A percentile compares a stretch with the other conserved stretches of the same genome.
These are phyloP conservation scores for Leptopilina boulardi DNA, from an alignment of 1,140 invertebrate genomes.

Conservation along the genomic window DNA sequence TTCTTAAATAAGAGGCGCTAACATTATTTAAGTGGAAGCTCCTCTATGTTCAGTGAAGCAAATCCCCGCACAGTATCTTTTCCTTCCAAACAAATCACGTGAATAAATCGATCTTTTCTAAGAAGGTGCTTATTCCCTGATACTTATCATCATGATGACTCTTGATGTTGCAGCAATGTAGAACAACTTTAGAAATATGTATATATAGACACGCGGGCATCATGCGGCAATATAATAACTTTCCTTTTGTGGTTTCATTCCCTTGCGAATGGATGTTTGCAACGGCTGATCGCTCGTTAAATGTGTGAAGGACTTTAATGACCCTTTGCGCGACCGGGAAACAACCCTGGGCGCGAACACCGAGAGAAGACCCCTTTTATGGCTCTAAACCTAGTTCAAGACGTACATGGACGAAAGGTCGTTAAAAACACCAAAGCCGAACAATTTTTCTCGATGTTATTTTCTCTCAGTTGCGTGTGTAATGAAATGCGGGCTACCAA, in stretches of 20 bases:
- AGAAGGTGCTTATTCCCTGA: constrained; percentile 48
- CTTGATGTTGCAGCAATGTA: constrained; percentile 54
- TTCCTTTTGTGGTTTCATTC: constrained; percentile 57
- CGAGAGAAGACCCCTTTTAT: constrained; percentile 47
- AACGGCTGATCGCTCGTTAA: constrained; percentile 60
- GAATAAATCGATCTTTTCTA: constrained; percentile 52
- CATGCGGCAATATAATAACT: constrained; percentile 45
- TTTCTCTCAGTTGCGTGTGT: not conserved
- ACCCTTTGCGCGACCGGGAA: constrained; percentile 56
- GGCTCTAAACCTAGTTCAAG: constrained; percentile 28
- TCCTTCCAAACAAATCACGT: not conserved
- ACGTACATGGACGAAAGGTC: not conserved
- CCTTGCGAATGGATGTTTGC: constrained; percentile 49
- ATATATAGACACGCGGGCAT: too few species aligned
- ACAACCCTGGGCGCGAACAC: constrained; percentile 35
- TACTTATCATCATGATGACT: constrained; percentile 49
- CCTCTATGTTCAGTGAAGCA: constrained; percentile 3
- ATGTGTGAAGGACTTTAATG: constrained; percentile 61
- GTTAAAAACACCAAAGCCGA: constrained; percentile 3
- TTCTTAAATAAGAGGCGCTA: constrained; percentile 15
- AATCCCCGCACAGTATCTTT: not conserved
- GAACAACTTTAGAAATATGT: constrained; percentile 42
- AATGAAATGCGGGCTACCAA: not conserved
- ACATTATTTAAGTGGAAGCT: constrained; percentile 16
- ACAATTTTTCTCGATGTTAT: constrained; percentile 32